These are phyloP conservation scores for Monarcha castaneiventris DNA, from an alignment of 2,113 vertebrate genomes.

Conservation along the genomic window DNA sequence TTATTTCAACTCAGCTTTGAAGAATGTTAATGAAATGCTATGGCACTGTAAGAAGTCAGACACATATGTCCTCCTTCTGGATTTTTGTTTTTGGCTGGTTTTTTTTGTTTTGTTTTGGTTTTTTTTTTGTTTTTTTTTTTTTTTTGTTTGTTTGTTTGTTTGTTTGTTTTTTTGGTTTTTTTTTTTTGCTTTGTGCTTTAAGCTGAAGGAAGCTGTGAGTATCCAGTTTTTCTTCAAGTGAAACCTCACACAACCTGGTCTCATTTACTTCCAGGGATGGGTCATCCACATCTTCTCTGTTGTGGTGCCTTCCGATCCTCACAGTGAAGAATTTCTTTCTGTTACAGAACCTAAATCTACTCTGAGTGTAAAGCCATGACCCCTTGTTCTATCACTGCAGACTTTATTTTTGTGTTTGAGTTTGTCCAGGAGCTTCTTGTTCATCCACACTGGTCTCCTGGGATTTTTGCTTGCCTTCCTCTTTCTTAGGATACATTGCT, in stretches of 20 bases:
- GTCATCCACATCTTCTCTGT: not conserved
- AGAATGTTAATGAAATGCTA: not conserved
- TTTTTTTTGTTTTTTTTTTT: too few relatives aligned
- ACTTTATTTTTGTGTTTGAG: not conserved
- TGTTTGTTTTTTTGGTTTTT: too few relatives aligned
- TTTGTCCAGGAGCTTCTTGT: not conserved
- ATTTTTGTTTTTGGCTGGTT: not conserved
- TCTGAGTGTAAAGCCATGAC: not conserved
- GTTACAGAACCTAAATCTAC: not conserved
- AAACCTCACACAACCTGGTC: not conserved
- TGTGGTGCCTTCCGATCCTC: not conserved
- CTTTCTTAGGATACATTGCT: too few relatives aligned
- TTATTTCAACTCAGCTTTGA: not conserved
- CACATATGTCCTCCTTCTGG: not conserved
- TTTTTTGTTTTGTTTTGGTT: too few relatives aligned
- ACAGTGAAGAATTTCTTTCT: not conserved
- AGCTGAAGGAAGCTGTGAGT: not conserved
- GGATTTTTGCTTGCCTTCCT: not conserved
- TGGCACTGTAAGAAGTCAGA: not conserved
- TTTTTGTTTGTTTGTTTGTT: too few relatives aligned
- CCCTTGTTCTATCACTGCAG: not conserved
- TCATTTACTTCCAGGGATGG: not conserved
- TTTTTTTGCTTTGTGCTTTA: not conserved
- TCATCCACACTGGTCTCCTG: not conserved
- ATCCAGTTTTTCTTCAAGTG: not conserved